A percentile compares a stretch with the other conserved stretches of the same genome.
phyloP scores from a whole-genome alignment of 2,113 vertebrate genomes.

The Menura novaehollandiae region DNA sequence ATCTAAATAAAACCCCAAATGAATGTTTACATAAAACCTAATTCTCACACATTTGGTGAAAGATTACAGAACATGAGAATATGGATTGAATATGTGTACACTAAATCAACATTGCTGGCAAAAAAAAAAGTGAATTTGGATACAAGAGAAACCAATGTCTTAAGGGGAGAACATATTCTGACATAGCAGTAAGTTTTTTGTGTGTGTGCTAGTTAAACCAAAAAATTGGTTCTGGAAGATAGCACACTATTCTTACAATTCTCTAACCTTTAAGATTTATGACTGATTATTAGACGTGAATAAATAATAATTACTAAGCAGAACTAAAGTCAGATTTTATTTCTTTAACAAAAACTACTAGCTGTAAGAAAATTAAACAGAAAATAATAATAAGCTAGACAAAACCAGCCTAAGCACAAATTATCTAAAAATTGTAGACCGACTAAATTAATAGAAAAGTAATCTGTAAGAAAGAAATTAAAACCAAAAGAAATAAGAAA shows the following conservation, averaged over 20 bases:
- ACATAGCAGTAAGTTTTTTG: not conserved
- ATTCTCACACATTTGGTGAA: not conserved
- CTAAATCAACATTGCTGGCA: not conserved
- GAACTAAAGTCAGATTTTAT: not conserved
- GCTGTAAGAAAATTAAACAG: not conserved
- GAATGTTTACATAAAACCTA: not conserved
- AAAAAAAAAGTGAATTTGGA: not conserved
- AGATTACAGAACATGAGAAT: not conserved
- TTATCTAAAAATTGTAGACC: not conserved
- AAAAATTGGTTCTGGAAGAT: not conserved
- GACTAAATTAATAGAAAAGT: not conserved
- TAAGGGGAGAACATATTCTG: not conserved
- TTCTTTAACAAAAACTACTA: not conserved
- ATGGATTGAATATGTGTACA: not conserved
- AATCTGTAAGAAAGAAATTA: not conserved
- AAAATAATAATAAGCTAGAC: not conserved
- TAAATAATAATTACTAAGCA: not conserved
- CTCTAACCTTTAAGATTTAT: not conserved
- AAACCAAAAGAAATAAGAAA: not conserved
- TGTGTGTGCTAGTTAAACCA: not conserved
- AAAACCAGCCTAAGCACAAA: not conserved
- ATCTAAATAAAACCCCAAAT: not conserved
- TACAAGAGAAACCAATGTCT: not conserved
- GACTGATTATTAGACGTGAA: not conserved
- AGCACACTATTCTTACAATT: not conserved